Evolutionary conservation across 2,797 vertebrate species (phyloP), one percentile per base, ranked within the genome.

Genomic region (Spondyliosoma cantharus): DNA sequence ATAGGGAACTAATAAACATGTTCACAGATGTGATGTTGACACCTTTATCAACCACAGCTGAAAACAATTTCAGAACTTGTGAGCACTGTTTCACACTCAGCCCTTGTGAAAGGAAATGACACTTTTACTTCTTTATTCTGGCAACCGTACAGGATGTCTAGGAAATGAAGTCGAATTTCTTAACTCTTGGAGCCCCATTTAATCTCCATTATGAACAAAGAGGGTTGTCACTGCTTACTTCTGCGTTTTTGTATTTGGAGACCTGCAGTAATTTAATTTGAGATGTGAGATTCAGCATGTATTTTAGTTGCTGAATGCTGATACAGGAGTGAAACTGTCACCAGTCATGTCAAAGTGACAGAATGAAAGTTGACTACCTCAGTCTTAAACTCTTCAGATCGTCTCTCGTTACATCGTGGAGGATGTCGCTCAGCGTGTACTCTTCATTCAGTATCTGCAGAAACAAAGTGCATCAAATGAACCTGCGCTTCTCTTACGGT

Each of bases 371-470:
- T 69, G 14, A 15, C 19, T 94, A 98, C 98, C 97, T 97, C 91
- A 99, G 93, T 89, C 95, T 96, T 90, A 99, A 91, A 93, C 94
- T 96, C 93, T 98, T 99, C 90, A 99, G 93, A 86, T 99, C 98
- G 3, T 99, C 98, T 86, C 98, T 95, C 1, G 97, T 98, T 86
- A 99, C 95, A 48, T 94, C 96, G 85, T 95, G 93, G 82, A 99
- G 97, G 89, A 99, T 89, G 89, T 99, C 95, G 8, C 93, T 94
- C 89, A 99, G 85, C 32, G 96, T 96, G 71, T 97, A 99, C 60
- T 97, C 95, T 93, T 99, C 98, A 72, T 91, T 91, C 88, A 97
- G 85, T 87, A 99, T 97, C 98, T 99, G 62, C 13, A 78, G 53
- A 48, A 22, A 79, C 53, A 82, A 62, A 63, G 24, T 15, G 13